Percentiles rank a stretch among this genome's conserved stretches.
Conservation (phyloP, 30 jellyfish, hydroid and myxozoan species). For the Clytia hemisphaerica region DNA sequence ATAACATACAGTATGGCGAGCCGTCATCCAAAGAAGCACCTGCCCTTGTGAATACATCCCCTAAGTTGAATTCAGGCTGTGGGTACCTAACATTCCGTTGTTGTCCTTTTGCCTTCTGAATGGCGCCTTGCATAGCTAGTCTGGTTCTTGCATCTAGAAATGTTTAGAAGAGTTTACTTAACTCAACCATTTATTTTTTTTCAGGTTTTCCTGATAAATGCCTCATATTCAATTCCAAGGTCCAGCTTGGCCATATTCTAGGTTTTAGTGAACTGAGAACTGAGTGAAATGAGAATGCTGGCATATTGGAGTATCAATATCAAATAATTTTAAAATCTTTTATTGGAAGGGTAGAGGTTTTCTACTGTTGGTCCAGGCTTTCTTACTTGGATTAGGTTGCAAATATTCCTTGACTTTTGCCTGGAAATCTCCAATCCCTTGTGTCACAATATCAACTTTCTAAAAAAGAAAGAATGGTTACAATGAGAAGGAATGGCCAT, state of each 20-base stretch:
- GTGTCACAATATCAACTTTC: constrained; percentile 72
- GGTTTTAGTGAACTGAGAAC: no score
- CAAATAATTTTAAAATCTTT: no score
- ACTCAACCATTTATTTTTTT: no score
- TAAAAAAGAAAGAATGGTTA: constrained; percentile 4
- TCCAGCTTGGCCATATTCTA: no score
- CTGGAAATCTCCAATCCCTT: constrained; percentile 64
- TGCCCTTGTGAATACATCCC: constrained; percentile 64
- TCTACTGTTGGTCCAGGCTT: not conserved
- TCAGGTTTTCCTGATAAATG: no score
- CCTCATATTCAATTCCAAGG: no score
- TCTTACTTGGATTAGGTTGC: constrained; percentile 93
- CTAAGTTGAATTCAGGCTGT: constrained; percentile 73
- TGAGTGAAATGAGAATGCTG: no score
- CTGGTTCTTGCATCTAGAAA: constrained; percentile 84
- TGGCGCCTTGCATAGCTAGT: constrained; percentile 72
- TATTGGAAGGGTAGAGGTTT: no score
- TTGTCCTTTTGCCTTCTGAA: constrained; percentile 88
- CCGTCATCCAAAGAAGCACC: constrained; percentile 65
- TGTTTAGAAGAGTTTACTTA: no score
- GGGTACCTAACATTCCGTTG: constrained; percentile 68
- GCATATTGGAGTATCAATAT: no score
- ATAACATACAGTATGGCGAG: constrained; percentile 67
- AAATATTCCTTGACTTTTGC: constrained; percentile 63
- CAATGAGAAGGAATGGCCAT: not conserved